phyloP scores from a whole-genome alignment of 2,797 vertebrate species.

The Jordanella pulchra region DNA sequence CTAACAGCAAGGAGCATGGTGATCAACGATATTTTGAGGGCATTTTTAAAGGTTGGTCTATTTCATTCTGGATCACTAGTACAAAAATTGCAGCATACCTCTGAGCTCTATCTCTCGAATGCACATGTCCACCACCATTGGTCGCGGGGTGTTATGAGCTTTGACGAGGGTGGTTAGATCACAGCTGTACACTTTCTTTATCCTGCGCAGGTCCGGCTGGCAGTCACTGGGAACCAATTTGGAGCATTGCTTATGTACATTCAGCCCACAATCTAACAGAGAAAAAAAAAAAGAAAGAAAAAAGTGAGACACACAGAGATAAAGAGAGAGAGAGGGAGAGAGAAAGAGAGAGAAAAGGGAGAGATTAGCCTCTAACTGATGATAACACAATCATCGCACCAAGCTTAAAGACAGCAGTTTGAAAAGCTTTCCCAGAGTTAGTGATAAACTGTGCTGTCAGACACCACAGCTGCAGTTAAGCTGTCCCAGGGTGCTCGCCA shows the following conservation, averaged over 20 bases:
- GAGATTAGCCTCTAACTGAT: constrained; percentile 45
- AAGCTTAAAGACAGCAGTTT: constrained; percentile 46
- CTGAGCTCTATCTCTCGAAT: constrained; percentile 95
- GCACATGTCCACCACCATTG: constrained; percentile 98
- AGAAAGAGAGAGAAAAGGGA: constrained; percentile 25
- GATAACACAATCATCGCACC: constrained; percentile 52
- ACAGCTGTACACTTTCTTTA: constrained; percentile 97
- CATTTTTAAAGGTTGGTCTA: not conserved
- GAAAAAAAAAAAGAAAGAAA: not conserved
- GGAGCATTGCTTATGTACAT: constrained; percentile 98
- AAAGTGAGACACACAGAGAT: constrained; percentile 25
- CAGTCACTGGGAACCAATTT: constrained; percentile 97
- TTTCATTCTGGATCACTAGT: not conserved
- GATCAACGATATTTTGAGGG: not conserved
- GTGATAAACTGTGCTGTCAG: constrained; percentile 56
- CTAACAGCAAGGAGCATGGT: not conserved
- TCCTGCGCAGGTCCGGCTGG: constrained; percentile 95
- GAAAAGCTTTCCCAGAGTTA: constrained; percentile 50
- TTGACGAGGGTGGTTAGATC: constrained; percentile 98
- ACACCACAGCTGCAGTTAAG: constrained; percentile 49
- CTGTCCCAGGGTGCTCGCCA: constrained; percentile 33
- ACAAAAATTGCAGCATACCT: constrained; percentile 79
- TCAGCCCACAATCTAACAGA: constrained; percentile 91
- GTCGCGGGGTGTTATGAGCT: constrained; percentile 91
- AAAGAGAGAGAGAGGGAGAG: too few species aligned